Conservation (phyloP, 2,113 vertebrate species). For the Macrotus californicus region DNA sequence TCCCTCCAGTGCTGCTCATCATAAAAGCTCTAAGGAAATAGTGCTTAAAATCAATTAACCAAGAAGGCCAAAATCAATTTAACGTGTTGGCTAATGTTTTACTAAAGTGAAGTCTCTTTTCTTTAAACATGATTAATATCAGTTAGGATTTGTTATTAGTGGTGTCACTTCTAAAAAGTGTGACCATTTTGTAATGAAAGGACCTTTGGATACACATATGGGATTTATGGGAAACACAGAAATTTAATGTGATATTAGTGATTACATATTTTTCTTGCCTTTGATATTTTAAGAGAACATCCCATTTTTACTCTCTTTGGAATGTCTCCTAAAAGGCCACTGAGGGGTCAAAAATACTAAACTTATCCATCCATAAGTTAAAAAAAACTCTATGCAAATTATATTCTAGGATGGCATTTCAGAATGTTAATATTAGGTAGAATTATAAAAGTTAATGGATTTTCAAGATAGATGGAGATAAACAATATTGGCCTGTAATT, state of each 20-base stretch:
- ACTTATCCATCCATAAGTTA: constrained; percentile 55
- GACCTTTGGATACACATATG: constrained; percentile 21
- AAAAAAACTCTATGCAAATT: constrained; percentile 65
- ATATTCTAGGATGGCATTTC: constrained; percentile 51
- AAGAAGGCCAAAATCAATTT: constrained; percentile 69
- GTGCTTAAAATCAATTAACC: constrained; percentile 69
- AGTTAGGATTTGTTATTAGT: constrained; percentile 52
- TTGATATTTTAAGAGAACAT: constrained; percentile 61
- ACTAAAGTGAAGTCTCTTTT: constrained; percentile 46
- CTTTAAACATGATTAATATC: constrained; percentile 63
- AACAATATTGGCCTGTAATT: neutral
- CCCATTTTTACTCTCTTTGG: constrained; percentile 67
- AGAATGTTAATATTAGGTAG: constrained; percentile 28
- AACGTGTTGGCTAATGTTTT: constrained; percentile 67
- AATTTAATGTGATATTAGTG: constrained; percentile 41
- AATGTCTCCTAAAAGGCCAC: constrained; percentile 64
- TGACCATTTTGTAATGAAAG: constrained; percentile 51
- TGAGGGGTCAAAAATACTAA: constrained; percentile 68
- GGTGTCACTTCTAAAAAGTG: constrained; percentile 48
- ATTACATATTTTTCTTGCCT: constrained; percentile 56
- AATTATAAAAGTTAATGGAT: constrained; percentile 46
- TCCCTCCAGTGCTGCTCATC: neutral
- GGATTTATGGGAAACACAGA: constrained; percentile 45
- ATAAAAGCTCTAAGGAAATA: constrained; percentile 67
- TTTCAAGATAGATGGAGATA: constrained; percentile 11